Evolutionary conservation across 2,797 vertebrate species (phyloP).

Genomic region (Tamandua tetradactyla): DNA sequence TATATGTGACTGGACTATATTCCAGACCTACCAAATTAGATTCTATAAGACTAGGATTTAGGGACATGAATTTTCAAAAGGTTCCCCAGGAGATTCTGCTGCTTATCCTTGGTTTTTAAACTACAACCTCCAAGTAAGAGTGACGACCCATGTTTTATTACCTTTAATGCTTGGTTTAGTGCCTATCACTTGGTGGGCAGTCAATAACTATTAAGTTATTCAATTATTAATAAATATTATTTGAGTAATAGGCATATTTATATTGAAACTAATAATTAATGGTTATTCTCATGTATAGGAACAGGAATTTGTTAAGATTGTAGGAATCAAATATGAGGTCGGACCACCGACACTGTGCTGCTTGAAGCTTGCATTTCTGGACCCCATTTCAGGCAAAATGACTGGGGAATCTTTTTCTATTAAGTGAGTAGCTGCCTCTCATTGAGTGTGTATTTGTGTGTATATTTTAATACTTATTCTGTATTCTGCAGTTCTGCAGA

Average conservation of each 20-base stretch:
- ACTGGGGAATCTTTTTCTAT: conserved; percentile 97
- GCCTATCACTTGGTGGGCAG: conserved; percentile 3
- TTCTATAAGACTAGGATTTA: not conserved
- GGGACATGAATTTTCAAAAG: conserved; percentile 13
- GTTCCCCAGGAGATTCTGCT: not conserved
- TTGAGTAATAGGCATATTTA: not conserved
- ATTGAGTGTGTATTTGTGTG: not conserved
- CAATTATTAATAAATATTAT: conserved; percentile 36
- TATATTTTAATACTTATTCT: conserved; percentile 30
- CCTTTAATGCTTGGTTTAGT: conserved; percentile 6
- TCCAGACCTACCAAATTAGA: not conserved
- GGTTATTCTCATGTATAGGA: conserved; percentile 87
- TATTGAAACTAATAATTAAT: conserved; percentile 52
- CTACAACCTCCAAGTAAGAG: not conserved
- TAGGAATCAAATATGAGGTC: conserved; percentile 98
- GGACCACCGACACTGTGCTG: conserved; percentile 98
- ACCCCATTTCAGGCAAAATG: conserved; percentile 97
- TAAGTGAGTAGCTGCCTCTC: conserved; percentile 89
- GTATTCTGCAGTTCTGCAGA: conserved; percentile 22
- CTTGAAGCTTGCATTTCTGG: conserved; percentile 97
- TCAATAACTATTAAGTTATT: conserved; percentile 43
- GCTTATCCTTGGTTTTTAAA: conserved; percentile 43
- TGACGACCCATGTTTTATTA: conserved; percentile 23
- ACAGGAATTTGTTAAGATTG: conserved; percentile 98
- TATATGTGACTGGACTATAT: not conserved